These are phyloP conservation scores for Tychaedon coryphoeus DNA, from an alignment of 2,113 vertebrate genomes.

Conservation along the genomic window DNA sequence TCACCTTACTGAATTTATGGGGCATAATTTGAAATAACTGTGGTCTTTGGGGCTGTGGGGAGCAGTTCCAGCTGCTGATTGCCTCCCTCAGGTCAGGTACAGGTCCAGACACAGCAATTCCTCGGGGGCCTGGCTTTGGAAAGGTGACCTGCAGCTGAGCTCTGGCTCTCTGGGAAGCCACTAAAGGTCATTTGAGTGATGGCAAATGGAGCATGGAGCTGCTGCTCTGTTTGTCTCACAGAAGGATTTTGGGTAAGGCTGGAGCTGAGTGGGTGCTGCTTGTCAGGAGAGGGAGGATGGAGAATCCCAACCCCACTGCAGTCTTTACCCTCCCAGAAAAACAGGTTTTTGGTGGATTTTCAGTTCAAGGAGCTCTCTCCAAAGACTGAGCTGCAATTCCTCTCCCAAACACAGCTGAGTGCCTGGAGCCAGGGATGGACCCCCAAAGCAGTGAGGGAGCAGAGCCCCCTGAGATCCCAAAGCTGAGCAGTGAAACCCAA, in stretches of 20 bases:
- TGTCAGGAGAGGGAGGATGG: not conserved
- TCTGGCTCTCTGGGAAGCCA: not conserved
- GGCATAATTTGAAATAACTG: not conserved
- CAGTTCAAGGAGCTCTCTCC: not conserved
- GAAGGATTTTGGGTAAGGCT: not conserved
- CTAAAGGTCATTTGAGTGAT: not conserved
- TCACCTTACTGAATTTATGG: constrained; percentile 68
- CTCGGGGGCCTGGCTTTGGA: not conserved
- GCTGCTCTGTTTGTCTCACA: not conserved
- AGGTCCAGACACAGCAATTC: not conserved
- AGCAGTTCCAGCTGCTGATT: not conserved
- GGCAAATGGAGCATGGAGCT: not conserved
- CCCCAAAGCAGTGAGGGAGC: not conserved
- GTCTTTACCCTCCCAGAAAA: not conserved
- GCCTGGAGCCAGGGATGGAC: not conserved
- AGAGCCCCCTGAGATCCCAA: not conserved
- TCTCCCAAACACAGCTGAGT: not conserved
- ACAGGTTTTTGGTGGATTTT: not conserved
- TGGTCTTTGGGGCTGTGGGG: not conserved
- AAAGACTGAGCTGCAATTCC: not conserved
- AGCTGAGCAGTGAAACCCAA: not conserved
- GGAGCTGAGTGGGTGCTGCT: rapidly evolving
- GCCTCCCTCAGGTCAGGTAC: not conserved
- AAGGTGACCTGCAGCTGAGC: not conserved
- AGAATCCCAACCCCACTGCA: not conserved